Conservation (phyloP, 2,888 invertebrate species). For the Sepiola atlantica region DNA sequence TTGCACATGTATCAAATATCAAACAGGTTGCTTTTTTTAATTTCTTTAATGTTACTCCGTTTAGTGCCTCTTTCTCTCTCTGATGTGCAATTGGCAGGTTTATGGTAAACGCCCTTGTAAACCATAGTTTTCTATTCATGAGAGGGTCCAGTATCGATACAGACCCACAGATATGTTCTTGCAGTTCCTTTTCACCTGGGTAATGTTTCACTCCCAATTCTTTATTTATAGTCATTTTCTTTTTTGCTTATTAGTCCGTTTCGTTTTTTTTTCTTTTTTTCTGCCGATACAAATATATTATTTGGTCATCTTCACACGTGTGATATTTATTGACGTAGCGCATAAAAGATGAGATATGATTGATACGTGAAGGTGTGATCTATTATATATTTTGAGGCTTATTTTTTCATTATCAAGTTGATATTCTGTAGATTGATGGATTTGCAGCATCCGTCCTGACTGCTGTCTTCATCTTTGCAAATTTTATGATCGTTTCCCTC, state of each 20-base stretch:
- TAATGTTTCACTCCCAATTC: not conserved
- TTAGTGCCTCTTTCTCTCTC: not conserved
- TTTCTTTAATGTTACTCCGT: not conserved
- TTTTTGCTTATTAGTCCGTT: not conserved
- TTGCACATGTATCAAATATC: not conserved
- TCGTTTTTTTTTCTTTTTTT: too few relatives aligned
- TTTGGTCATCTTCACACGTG: not conserved
- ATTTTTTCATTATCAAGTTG: not conserved
- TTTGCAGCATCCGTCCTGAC: not conserved
- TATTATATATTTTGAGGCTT: not conserved
- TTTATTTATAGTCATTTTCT: not conserved
- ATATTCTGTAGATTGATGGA: not conserved
- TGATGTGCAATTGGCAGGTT: not conserved
- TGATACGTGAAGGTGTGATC: not conserved
- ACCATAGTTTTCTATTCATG: not conserved
- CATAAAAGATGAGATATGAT: not conserved
- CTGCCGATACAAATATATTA: not conserved
- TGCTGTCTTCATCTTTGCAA: not conserved
- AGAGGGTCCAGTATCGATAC: not conserved
- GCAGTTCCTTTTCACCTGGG: not conserved
- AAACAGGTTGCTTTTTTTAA: not conserved
- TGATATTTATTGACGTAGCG: not conserved
- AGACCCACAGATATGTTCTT: not conserved
- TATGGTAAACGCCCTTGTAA: not conserved
- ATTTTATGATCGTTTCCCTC: not conserved